Conservation (phyloP, 2,797 vertebrate species). For the Enteromius argenteus region DNA sequence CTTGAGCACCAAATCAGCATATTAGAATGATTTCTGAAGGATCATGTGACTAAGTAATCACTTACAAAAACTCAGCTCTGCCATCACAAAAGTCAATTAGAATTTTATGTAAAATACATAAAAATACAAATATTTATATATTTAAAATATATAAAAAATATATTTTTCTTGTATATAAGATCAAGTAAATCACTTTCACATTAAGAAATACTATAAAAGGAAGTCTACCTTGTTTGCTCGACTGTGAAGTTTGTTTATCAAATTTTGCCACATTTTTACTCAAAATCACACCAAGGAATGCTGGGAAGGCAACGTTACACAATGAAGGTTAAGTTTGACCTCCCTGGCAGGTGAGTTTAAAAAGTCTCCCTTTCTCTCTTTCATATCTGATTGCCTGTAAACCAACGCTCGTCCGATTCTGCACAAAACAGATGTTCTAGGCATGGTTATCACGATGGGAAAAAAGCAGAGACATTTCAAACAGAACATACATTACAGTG, state of each 20-base stretch:
- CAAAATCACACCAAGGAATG: constrained; percentile 8
- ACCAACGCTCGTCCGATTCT: constrained; percentile 71
- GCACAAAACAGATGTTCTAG: constrained; percentile 81
- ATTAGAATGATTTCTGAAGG: not conserved
- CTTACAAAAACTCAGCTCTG: not conserved
- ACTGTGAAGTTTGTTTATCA: not conserved
- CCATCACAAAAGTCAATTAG: not conserved
- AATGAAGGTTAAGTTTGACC: constrained; percentile 52
- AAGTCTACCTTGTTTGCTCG: constrained; percentile 43
- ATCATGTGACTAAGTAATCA: not conserved
- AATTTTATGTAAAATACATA: not conserved
- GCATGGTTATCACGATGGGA: constrained; percentile 78
- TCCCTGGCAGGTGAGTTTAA: constrained; percentile 39
- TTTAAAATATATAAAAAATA: no score
- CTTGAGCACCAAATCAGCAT: not conserved
- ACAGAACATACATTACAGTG: constrained; percentile 81
- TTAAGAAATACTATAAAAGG: not conserved
- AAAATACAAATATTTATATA: not conserved
- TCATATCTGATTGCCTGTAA: constrained; percentile 71
- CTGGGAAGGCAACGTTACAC: constrained; percentile 11
- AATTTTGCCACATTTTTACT: not conserved
- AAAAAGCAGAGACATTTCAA: constrained; percentile 81
- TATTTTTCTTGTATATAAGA: not conserved
- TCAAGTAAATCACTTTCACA: not conserved
- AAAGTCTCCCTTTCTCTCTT: constrained; percentile 30